phyloP scores from a whole-genome alignment of 2,113 vertebrate genomes.

The Brienomyrus brachyistius region DNA sequence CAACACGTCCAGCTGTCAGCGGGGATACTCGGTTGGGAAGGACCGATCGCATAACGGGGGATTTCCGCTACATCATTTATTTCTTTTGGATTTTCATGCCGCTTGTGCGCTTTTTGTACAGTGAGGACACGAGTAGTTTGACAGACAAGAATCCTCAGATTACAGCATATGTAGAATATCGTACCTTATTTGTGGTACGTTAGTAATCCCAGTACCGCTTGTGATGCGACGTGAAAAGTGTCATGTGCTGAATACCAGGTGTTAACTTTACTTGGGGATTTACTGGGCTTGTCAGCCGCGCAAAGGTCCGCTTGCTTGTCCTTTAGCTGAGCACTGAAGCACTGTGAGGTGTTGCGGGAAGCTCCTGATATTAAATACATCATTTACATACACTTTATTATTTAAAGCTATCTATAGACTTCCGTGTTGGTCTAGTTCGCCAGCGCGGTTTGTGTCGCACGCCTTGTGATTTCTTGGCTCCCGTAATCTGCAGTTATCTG shows the following conservation, averaged over 20 bases:
- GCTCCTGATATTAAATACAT: not conserved
- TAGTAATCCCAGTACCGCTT: not conserved
- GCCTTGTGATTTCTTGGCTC: not conserved
- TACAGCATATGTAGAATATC: not conserved
- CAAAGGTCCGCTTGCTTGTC: not conserved
- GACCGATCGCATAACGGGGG: not conserved
- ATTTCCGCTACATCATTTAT: not conserved
- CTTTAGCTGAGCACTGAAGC: not conserved
- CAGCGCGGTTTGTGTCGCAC: not conserved
- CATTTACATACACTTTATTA: not conserved
- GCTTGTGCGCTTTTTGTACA: not conserved
- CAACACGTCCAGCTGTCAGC: not conserved
- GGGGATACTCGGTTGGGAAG: not conserved
- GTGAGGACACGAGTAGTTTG: not conserved
- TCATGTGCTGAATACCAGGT: not conserved
- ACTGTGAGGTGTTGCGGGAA: not conserved
- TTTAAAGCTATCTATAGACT: not conserved
- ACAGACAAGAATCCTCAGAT: not conserved
- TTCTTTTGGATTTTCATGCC: not conserved
- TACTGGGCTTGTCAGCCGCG: not conserved
- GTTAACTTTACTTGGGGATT: not conserved
- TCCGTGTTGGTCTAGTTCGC: not conserved
- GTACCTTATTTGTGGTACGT: not conserved
- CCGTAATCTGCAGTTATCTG: not conserved
- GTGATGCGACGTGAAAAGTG: not conserved